Evolutionary conservation across 2,113 vertebrate genomes (phyloP).

Genomic region (Myodes glareolus): DNA sequence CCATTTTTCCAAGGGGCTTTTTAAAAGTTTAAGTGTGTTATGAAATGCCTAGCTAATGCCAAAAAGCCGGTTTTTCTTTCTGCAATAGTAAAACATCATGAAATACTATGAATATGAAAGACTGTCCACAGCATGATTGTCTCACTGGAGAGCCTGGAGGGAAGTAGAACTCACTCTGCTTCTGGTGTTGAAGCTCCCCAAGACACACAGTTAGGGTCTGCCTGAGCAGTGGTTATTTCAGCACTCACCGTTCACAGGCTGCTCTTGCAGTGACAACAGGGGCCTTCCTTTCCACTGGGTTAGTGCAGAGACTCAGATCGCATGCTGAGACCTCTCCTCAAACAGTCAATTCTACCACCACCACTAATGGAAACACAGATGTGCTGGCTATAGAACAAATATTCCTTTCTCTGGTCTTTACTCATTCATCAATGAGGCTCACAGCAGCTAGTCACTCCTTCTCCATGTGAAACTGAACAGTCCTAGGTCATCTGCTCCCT

Average conservation of each 20-base stretch:
- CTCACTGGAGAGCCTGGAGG: not conserved
- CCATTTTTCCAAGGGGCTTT: slow-evolving; percentile 62
- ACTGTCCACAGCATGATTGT: not conserved
- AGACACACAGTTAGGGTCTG: not conserved
- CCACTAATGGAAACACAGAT: not conserved
- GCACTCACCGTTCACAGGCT: not conserved
- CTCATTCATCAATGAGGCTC: not conserved
- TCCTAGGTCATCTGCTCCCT: slow-evolving; percentile 18
- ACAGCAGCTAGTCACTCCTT: no score
- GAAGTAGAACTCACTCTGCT: not conserved
- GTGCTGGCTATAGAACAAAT: not conserved
- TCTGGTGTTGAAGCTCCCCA: not conserved
- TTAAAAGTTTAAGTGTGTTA: slow-evolving; percentile 54
- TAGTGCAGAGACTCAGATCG: not conserved
- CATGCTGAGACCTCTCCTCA: not conserved
- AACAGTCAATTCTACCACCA: not conserved
- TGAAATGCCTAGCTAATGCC: slow-evolving; percentile 48
- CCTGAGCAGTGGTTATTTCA: not conserved
- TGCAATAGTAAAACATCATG: not conserved
- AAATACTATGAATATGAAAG: slow-evolving; percentile 19
- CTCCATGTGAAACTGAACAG: no score
- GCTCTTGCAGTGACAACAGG: not conserved
- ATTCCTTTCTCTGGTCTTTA: not conserved
- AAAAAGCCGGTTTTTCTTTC: slow-evolving; percentile 49
- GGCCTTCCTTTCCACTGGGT: not conserved